Evolutionary conservation across 37 sponge, comb jelly and placozoan genomes (phyloP).

Genomic region (Agelas oroides): DNA sequence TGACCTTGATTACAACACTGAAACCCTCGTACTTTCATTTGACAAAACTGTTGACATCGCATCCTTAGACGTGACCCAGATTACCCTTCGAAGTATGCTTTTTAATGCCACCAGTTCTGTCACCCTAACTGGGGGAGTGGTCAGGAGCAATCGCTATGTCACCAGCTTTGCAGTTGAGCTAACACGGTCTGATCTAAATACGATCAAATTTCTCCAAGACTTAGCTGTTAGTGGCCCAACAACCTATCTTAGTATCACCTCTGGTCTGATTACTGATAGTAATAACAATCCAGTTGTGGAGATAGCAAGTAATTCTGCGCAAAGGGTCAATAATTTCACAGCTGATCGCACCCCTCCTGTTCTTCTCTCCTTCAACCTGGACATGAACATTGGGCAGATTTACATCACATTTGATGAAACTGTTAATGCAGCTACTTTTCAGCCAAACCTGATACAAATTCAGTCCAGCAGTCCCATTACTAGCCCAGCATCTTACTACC

Average conservation of each 20-base stretch:
- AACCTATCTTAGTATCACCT: conserved; percentile 69
- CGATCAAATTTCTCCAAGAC: conserved; percentile 60
- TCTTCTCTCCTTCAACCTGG: conserved; percentile 64
- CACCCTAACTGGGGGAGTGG: conserved; percentile 80
- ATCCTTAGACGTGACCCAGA: conserved; percentile 63
- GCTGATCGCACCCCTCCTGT: conserved; percentile 63
- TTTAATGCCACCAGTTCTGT: conserved; percentile 13
- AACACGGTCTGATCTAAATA: conserved; percentile 81
- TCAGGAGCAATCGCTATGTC: conserved; percentile 34
- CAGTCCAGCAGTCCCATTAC: conserved; percentile 11
- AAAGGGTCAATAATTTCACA: background rate
- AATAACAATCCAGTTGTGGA: conserved; percentile 56
- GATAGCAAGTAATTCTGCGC: conserved; percentile 16
- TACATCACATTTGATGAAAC: conserved; percentile 84
- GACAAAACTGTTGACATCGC: conserved; percentile 68
- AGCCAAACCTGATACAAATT: conserved; percentile 50
- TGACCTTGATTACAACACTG: conserved; percentile 61
- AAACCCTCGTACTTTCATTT: conserved; percentile 67
- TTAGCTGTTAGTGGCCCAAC: conserved; percentile 53
- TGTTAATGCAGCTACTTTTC: conserved; percentile 71
- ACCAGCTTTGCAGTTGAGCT: conserved; percentile 56
- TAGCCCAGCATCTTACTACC: conserved; percentile 35
- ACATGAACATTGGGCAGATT: conserved; percentile 70
- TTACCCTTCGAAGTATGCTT: conserved; percentile 55
- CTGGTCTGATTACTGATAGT: conserved; percentile 62